phyloP scores from a whole-genome alignment of 1,140 invertebrate species.

The Parasteatoda tepidariorum region DNA sequence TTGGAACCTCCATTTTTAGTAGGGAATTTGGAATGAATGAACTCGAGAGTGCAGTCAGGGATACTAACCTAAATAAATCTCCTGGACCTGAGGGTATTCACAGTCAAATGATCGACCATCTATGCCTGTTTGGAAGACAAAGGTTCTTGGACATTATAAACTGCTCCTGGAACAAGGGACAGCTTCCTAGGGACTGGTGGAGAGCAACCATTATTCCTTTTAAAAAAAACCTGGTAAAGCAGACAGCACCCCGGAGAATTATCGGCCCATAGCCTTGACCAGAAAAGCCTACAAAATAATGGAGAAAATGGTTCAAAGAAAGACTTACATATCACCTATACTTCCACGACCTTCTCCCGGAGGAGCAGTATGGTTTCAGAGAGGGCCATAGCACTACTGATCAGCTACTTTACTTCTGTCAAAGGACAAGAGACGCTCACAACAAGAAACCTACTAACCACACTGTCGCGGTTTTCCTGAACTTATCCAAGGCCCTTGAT shows the following conservation, averaged over 20 bases:
- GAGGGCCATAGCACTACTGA: background rate
- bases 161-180: background rate
- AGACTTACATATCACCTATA: background rate
- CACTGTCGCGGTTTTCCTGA: background rate
- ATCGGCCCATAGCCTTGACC: background rate
- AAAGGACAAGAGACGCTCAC: background rate
- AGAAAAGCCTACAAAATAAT: slow-evolving; percentile 6
- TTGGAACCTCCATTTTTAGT: background rate
- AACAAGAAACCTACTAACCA: background rate
- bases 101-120: background rate
- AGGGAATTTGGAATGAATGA: background rate
- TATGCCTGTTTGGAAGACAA: background rate
- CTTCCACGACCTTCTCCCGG: background rate
- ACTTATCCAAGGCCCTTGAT: background rate
- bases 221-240: background rate
- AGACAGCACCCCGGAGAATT: background rate
- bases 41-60: background rate
- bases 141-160: slow-evolving; percentile 12
- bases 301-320: background rate
- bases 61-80: slow-evolving; percentile 6
- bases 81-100: background rate
- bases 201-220: background rate
- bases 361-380: slow-evolving; percentile 8
- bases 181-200: background rate
- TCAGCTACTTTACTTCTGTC: background rate